Evolutionary conservation across 2,888 invertebrate genomes (phyloP).

Genomic region (Sacculina carcini): DNA sequence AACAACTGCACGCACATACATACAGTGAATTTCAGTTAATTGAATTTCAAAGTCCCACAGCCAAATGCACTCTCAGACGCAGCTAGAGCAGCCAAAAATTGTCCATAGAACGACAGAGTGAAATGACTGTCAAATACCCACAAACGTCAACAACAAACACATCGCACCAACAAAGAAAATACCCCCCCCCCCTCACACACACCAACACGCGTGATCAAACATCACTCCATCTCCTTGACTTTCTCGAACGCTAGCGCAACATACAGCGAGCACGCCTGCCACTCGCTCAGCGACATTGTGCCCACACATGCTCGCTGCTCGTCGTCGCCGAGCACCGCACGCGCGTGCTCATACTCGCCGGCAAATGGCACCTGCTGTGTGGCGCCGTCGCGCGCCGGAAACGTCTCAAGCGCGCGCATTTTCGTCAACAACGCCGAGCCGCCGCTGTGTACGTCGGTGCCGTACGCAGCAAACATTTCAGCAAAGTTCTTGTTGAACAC

Average conservation of each 20-base stretch:
- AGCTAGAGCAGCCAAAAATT: no score
- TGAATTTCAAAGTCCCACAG: no score
- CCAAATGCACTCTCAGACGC: no score
- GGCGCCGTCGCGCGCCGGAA: slow-evolving; percentile 32
- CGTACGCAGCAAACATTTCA: slow-evolving; percentile 43
- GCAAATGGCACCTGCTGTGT: slow-evolving; percentile 34
- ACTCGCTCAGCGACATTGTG: slow-evolving; percentile 62
- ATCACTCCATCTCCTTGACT: slow-evolving; percentile 23
- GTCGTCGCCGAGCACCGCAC: slow-evolving; percentile 19
- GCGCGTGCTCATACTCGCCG: slow-evolving; percentile 39
- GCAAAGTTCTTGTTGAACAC: slow-evolving; percentile 33
- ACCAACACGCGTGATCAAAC: neutral
- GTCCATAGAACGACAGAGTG: no score
- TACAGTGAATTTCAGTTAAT: no score
- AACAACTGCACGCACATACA: no score
- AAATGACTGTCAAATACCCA: no score
- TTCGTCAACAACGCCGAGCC: slow-evolving; percentile 30
- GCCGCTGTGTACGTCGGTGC: slow-evolving; percentile 13
- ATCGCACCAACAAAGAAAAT: no score
- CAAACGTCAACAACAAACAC: no score
- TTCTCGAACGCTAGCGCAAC: slow-evolving; percentile 60
- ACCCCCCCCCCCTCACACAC: no score
- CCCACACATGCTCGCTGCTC: slow-evolving; percentile 32
- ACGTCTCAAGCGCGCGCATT: slow-evolving; percentile 56
- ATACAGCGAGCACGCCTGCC: slow-evolving; percentile 71